Percentiles rank a stretch among this genome's conserved stretches.
Conservation (phyloP, 37 sponge, comb jelly and placozoan species). For the Axinella damicornis region DNA sequence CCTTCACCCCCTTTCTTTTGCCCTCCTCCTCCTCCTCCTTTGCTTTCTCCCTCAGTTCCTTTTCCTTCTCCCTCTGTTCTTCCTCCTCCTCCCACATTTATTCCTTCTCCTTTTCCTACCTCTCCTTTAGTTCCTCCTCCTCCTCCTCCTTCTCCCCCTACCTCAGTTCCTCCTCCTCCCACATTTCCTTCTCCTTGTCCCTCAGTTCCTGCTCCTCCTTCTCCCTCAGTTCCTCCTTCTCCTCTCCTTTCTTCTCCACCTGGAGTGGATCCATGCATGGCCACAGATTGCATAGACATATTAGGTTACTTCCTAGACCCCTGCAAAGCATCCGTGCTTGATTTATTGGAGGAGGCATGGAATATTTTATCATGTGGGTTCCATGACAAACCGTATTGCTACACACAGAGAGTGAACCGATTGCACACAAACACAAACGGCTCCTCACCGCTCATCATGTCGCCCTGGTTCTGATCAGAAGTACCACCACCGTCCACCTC, state of each 20-base stretch:
- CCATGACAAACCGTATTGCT: too few species aligned
- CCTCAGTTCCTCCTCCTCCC: background rate
- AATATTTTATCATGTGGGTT: too few species aligned
- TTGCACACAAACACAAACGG: too few species aligned
- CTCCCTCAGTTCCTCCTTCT: background rate
- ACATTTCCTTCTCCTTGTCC: background rate
- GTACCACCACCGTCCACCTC: too few species aligned
- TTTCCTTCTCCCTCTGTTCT: background rate
- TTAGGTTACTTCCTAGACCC: too few species aligned
- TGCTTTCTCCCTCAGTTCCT: slow-evolving; percentile 2
- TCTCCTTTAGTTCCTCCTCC: background rate
- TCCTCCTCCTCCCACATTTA: background rate
- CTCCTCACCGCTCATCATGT: too few species aligned
- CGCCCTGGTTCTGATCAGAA: too few species aligned
- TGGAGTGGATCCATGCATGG: too few species aligned
- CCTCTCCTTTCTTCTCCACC: background rate
- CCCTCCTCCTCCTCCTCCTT: background rate
- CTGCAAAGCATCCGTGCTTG: too few species aligned
- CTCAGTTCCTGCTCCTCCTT: background rate
- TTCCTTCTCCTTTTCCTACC: background rate
- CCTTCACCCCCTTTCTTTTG: background rate
- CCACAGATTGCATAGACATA: too few species aligned
- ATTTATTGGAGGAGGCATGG: too few species aligned
- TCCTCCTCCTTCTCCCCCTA: background rate
- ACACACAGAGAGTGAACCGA: too few species aligned